Evolutionary conservation across 92 coral and sea anemone genomes (phyloP), one percentile per base, ranked within the genome.

Genomic region (Phenganax subtilis): DNA sequence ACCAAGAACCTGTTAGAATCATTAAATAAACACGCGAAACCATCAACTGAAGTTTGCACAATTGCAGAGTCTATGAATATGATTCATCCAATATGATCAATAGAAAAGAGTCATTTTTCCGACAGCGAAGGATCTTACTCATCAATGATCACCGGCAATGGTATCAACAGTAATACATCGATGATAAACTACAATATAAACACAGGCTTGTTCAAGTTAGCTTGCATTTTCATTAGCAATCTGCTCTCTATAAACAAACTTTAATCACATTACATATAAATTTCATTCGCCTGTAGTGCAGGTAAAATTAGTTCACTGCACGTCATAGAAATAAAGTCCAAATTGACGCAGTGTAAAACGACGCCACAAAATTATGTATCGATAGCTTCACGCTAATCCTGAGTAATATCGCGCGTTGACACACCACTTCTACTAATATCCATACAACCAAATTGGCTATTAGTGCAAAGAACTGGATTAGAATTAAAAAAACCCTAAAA

Each of bases 401-500:
- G 10, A 59, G 16, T 37, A 76, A 76, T 30, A 57, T 6, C 57
- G 17, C 15, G 10, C 57, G 81, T 76, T 76, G 81, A 76, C 81
- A 76, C 81, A 76, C 37, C 69, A 76, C 66, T 76, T 76, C 55
- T 57, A 30, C 30, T 57, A 12, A 56, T 54, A 56, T 56, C 74
- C 52, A 71, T 55, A 55, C 55, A 51, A 28, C 64, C 11, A 57
- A 60, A 76, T 57, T 76, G 81, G 55, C 81, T 64, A 57, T 76
- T 76, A 76, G 81, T 31, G 27, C 17, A 12, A 60, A 31, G 47
- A 76, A 76, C 64, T 59, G 81, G 81, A 76, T 76, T 76, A 76
- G 47, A 25, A 58, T 29, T 30, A 52, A 52, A 25, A 76, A n/a
- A 76, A 70, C 30, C 70, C 81, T 3, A 76, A 76, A 76, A 57